A percentile compares a stretch with the other conserved stretches of the same genome.
These are phyloP conservation scores for Ecliptopera silaceata DNA, from an alignment of 2,888 invertebrate species.

Conservation along the genomic window DNA sequence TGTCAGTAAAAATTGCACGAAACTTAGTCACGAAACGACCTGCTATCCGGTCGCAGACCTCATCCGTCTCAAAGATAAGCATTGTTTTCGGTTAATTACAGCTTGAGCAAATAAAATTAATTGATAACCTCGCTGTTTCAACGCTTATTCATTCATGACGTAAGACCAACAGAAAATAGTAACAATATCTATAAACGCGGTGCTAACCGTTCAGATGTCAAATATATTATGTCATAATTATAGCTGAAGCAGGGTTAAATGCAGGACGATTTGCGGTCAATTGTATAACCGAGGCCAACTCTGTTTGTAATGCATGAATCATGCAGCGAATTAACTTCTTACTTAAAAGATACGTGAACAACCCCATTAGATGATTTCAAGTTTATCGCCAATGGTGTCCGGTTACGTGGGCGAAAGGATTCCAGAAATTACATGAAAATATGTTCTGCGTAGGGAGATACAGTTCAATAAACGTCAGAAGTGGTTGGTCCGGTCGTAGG, in stretches of 20 bases:
- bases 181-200: constrained; percentile 7
- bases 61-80: constrained; percentile 42
- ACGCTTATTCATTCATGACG: constrained; percentile 18
- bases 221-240: constrained; percentile 9
- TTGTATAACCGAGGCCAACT: constrained; percentile 50
- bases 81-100: constrained; percentile 26
- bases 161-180: constrained; percentile 13
- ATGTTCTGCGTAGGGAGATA: constrained; percentile 37
- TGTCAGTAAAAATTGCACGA: constrained; percentile 46
- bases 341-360: constrained; percentile 23
- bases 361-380: constrained; percentile 35
- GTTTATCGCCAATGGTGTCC: constrained; percentile 33
- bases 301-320: constrained; percentile 62
- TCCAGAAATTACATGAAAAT: constrained; percentile 29
- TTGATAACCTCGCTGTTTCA: constrained; percentile 25
- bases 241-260: constrained; percentile 14
- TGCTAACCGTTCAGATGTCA: background rate
- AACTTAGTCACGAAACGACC: constrained; percentile 36
- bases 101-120: constrained; percentile 4
- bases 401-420: constrained; percentile 34
- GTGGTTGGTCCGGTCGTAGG: constrained; percentile 50
- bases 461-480: constrained; percentile 56
- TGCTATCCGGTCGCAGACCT: constrained; percentile 47
- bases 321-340: constrained; percentile 45
- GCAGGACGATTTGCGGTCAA: constrained; percentile 53